A percentile compares a stretch with the other conserved stretches of the same genome.
These are phyloP conservation scores for Hiodon tergisus DNA, from an alignment of 2,113 vertebrate species.

Conservation along the genomic window DNA sequence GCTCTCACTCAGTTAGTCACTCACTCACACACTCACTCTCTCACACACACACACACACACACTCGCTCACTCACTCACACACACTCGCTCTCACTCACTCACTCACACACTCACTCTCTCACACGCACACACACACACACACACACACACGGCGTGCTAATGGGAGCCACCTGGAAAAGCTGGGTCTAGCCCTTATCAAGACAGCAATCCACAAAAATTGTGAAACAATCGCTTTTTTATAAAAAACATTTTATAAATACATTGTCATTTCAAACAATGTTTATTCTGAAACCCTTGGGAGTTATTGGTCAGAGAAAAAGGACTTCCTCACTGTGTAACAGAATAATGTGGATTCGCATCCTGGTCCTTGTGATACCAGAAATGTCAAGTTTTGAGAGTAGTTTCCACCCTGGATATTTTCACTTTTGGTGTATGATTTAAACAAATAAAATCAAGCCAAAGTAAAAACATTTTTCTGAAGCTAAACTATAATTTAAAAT, in stretches of 20 bases:
- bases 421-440: neutral
- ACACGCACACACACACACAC: conserved; percentile 12
- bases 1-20: conserved; percentile 31
- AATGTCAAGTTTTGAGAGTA: neutral
- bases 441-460: no score
- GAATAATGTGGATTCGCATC: neutral
- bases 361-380: neutral
- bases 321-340: neutral
- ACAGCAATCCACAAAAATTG: conserved; percentile 33
- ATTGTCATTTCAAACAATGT: conserved; percentile 27
- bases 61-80: conserved; percentile 24
- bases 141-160: conserved; percentile 40
- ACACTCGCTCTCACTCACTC: conserved; percentile 28
- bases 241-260: conserved; percentile 40
- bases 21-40: conserved; percentile 14
- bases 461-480: no score
- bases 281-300: neutral
- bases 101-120: conserved; percentile 33
- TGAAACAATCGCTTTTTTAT: conserved; percentile 26
- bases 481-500: no score
- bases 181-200: conserved; percentile 33
- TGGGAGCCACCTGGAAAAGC: conserved; percentile 49
- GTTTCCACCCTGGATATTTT: neutral
- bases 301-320: conserved; percentile 8
- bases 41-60: conserved; percentile 26